Percentiles rank a stretch among this genome's conserved stretches.
Evolutionary conservation across 2,113 vertebrate species (phyloP).

Genomic region (Scomber colias): DNA sequence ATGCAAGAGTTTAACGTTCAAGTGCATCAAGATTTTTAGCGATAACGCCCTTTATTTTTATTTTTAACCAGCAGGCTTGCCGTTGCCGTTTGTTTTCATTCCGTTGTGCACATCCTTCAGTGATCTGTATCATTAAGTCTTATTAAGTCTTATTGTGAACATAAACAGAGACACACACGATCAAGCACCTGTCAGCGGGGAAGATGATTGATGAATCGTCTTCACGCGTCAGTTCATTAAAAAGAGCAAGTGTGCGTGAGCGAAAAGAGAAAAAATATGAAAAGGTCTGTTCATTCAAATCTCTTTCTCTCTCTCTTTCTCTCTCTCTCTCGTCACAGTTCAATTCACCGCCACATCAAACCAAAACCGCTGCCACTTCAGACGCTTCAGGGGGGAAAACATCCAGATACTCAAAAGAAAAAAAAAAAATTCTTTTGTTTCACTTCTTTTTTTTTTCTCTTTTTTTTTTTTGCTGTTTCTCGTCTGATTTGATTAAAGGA

Average conservation of each 20-base stretch:
- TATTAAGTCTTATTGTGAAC: conserved; percentile 37
- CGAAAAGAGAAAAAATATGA: not conserved
- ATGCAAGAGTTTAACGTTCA: too few species aligned
- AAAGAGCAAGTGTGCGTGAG: not conserved
- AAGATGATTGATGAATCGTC: conserved; percentile 32
- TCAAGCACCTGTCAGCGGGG: conserved; percentile 20
- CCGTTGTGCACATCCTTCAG: not conserved
- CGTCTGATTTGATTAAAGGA: conserved; percentile 62
- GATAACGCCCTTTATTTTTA: too few species aligned
- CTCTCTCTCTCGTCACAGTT: conserved; percentile 32
- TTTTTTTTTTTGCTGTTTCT: conserved; percentile 28
- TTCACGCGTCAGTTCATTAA: conserved; percentile 12
- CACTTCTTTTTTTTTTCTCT: not conserved
- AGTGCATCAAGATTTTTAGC: too few species aligned
- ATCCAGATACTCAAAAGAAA: conserved; percentile 10
- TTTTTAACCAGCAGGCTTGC: not conserved
- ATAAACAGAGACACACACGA: conserved; percentile 20
- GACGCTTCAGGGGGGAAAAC: conserved; percentile 33
- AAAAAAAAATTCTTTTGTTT: not conserved
- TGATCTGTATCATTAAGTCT: conserved; percentile 34
- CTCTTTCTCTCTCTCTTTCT: not conserved
- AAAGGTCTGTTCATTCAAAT: conserved; percentile 27
- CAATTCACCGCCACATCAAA: conserved; percentile 66
- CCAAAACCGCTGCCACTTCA: conserved; percentile 59
- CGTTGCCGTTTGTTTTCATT: conserved; percentile 10